Evolutionary conservation across 2,113 vertebrate genomes (phyloP).

Genomic region (Nothocercus julius): DNA sequence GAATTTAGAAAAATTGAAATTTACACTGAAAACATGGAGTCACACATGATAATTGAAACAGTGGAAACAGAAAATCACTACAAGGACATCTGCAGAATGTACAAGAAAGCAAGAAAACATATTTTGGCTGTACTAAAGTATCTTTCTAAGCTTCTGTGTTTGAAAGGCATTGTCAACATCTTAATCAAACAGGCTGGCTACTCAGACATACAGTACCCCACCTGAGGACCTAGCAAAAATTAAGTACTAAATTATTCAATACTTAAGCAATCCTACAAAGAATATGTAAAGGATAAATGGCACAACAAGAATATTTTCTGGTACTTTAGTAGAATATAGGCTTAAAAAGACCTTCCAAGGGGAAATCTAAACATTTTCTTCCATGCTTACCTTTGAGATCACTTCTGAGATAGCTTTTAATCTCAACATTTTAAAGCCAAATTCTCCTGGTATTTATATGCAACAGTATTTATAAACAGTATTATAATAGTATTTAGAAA

Average conservation of each 20-base stretch:
- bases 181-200: slow-evolving; percentile 31
- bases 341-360: neutral
- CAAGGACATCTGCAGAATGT: neutral
- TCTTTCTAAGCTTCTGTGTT: neutral
- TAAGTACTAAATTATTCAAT: slow-evolving; percentile 46
- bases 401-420: neutral
- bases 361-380: neutral
- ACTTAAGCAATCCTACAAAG: neutral
- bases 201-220: neutral
- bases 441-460: neutral
- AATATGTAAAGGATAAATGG: neutral
- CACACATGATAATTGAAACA: neutral
- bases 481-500: no score
- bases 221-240: neutral
- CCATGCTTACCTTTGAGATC: neutral
- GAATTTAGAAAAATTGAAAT: no score
- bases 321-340: neutral
- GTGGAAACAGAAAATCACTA: neutral
- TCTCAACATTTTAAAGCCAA: neutral
- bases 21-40: neutral
- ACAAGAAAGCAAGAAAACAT: neutral
- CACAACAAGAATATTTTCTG: neutral
- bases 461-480: neutral
- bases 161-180: neutral
- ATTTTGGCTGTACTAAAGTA: slow-evolving; percentile 16